phyloP scores from a whole-genome alignment of 2,888 invertebrate genomes.

The Scrobipalpa atriplicella region DNA sequence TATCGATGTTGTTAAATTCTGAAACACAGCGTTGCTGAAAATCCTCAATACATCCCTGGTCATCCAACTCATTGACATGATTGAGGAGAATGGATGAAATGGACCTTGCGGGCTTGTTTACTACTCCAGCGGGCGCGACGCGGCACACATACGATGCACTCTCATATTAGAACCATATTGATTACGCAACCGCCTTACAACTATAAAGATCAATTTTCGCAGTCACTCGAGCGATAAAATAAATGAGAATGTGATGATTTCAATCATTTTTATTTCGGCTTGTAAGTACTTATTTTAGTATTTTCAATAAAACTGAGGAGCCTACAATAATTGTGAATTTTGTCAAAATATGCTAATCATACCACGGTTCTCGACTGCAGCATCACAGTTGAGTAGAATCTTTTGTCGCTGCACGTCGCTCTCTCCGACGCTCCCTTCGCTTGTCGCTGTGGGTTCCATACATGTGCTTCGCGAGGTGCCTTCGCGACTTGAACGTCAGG shows the following conservation, averaged over 20 bases:
- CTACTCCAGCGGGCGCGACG: conserved; percentile 40
- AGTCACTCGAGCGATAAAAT: no score
- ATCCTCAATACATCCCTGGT: conserved; percentile 16
- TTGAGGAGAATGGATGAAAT: conserved; percentile 71
- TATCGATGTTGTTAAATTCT: no score
- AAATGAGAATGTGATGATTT: no score
- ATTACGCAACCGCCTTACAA: neutral
- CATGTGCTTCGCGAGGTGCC: conserved; percentile 40
- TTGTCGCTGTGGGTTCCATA: conserved; percentile 35
- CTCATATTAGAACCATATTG: conserved; percentile 33
- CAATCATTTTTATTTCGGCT: no score
- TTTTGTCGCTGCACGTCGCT: neutral
- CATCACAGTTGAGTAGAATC: neutral
- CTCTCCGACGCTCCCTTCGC: conserved; percentile 13
- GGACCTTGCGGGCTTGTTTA: conserved; percentile 63
- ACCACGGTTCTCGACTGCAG: neutral
- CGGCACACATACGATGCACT: conserved; percentile 40
- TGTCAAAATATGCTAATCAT: no score
- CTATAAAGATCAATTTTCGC: no score
- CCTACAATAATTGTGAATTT: no score
- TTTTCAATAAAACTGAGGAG: no score
- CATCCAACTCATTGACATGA: no score
- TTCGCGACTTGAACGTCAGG: conserved; percentile 36
- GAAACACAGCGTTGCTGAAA: neutral
- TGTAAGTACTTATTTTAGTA: no score